Conservation (phyloP, 2,113 vertebrate species). For the Myotis davidii region DNA sequence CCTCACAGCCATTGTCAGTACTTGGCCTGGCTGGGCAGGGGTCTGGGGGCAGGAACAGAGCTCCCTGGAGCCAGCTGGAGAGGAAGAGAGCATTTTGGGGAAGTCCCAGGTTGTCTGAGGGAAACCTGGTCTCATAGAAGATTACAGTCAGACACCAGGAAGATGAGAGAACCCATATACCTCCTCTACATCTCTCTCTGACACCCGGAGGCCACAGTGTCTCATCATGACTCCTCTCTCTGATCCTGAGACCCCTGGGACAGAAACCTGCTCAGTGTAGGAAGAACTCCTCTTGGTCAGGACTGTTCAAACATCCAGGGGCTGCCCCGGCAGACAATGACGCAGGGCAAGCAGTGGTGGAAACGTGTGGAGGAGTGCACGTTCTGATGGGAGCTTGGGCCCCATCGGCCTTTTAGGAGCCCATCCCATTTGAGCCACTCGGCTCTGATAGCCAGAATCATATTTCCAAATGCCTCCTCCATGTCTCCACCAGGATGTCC, state of each 20-base stretch:
- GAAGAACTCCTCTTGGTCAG: neutral
- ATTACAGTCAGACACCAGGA: too few relatives aligned
- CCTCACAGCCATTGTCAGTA: neutral
- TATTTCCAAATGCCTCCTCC: neutral
- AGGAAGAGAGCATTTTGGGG: neutral
- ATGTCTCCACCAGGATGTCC: neutral
- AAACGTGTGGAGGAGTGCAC: rapidly evolving
- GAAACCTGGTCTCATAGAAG: neutral
- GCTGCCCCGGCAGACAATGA: neutral
- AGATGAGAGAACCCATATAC: neutral
- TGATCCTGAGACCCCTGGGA: neutral
- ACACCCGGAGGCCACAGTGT: neutral
- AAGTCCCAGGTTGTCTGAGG: neutral
- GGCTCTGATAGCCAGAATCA: neutral
- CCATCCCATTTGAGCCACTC: neutral
- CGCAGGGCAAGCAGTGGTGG: rapidly evolving
- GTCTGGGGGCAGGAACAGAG: neutral
- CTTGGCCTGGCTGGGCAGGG: neutral
- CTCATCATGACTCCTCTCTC: neutral
- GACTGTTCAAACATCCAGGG: neutral
- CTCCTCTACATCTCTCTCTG: neutral
- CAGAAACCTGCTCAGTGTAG: neutral
- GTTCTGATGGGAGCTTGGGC: neutral
- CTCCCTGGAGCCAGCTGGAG: neutral
- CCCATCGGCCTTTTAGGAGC: neutral